A percentile compares a stretch with the other conserved stretches of the same genome.
Evolutionary conservation across 2,797 vertebrate species (phyloP).

Genomic region (Diplodus sargus): DNA sequence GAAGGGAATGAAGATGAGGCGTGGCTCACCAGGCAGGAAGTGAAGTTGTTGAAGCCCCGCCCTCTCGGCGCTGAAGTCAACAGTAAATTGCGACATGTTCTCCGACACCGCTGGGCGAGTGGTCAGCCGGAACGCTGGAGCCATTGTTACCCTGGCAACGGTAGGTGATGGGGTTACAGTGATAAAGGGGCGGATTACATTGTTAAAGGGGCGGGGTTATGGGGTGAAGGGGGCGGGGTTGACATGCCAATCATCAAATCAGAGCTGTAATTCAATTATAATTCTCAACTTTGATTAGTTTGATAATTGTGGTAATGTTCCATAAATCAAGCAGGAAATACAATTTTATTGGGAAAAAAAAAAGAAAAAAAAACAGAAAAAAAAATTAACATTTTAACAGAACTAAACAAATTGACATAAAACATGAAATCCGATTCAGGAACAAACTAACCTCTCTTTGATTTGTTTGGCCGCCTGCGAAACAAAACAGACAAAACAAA

Average conservation of each 20-base stretch:
- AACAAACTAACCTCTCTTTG: conserved; percentile 92
- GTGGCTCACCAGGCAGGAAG: conserved; percentile 91
- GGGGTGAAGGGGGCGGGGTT: background rate
- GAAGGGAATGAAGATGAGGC: background rate
- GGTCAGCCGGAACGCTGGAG: conserved; percentile 91
- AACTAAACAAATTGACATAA: background rate
- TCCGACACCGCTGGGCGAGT: conserved; percentile 90
- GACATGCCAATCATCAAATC: background rate
- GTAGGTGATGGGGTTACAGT: background rate
- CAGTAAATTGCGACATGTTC: conserved; percentile 92
- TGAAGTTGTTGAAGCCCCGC: conserved; percentile 87
- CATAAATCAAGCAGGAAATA: background rate
- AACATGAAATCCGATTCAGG: background rate
- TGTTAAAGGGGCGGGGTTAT: background rate
- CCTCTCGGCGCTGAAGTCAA: conserved; percentile 92
- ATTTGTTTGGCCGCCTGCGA: conserved; percentile 95
- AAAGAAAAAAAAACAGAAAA: too few species aligned
- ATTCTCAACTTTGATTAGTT: background rate
- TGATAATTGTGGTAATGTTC: conserved; percentile 15
- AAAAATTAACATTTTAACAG: too few species aligned
- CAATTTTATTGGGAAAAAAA: background rate
- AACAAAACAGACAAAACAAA: conserved; percentile 69
- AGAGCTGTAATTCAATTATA: conserved; percentile 14
- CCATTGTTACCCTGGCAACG: conserved; percentile 91
- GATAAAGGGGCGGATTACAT: too few species aligned